phyloP scores from a whole-genome alignment of 2,888 invertebrate genomes.

The Venustoraphidia nigricollis region DNA sequence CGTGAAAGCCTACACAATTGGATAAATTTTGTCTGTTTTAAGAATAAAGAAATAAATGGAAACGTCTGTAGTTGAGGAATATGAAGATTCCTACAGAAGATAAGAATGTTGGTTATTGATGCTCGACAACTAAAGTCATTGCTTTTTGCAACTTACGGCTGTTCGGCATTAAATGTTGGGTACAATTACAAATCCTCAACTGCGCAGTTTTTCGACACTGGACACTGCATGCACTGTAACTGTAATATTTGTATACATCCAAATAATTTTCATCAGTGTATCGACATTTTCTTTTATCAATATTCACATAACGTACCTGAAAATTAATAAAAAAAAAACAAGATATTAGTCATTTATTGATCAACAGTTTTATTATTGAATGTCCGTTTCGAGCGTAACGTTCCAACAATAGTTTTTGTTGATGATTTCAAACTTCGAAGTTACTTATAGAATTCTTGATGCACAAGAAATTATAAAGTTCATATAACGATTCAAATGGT shows the following conservation, averaged over 20 bases:
- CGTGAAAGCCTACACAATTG: no score
- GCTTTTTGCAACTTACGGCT: conserved; percentile 27
- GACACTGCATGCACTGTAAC: conserved; percentile 56
- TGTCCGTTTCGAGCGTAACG: no score
- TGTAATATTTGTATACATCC: conserved; percentile 47
- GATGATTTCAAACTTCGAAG: not conserved
- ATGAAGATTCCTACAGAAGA: not conserved
- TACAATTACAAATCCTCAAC: conserved; percentile 43
- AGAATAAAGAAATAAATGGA: no score
- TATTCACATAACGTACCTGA: conserved; percentile 37
- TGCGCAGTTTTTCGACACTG: conserved; percentile 52
- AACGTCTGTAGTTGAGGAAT: no score
- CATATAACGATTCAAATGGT: conserved; percentile 11
- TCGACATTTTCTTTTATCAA: conserved; percentile 51
- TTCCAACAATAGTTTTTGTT: conserved; percentile 4
- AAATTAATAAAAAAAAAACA: conserved; percentile 10
- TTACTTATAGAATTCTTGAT: no score
- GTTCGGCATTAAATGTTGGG: conserved; percentile 52
- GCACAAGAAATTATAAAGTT: conserved; percentile 12
- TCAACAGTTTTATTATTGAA: no score
- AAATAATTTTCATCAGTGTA: conserved; percentile 49
- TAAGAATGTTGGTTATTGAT: not conserved
- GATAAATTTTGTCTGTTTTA: no score
- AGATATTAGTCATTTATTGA: no score
- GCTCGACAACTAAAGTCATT: no score